Evolutionary conservation across 2,113 vertebrate species (phyloP), one percentile per base, ranked within the genome.

Genomic region (Sander vitreus): DNA sequence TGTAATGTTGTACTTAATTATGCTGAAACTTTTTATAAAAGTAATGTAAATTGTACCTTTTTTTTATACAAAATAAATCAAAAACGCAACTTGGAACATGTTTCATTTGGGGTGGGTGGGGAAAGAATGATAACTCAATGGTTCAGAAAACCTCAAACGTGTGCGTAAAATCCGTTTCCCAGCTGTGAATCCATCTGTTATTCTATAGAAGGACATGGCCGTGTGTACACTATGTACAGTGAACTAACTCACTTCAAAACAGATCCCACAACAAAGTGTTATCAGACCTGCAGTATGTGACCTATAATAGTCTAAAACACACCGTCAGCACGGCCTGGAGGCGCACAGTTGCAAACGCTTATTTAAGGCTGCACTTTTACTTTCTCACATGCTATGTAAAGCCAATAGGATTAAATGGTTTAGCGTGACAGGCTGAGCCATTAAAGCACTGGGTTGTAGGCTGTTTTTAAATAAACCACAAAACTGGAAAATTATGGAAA

Each of bases 21-120:
- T 97, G 96, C 97, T 97, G 95, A 97, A 97, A 99, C 98, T 99
- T 99, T 99, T 99, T 97, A 99, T 99, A 99, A 99, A 99, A 99
- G 98, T 99, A 99, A 97, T 99, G 97, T 99, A 99, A 99, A 97
- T 97, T 96, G 96, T 97, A 97, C 96, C 91, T 95, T 98, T 97
- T 97, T 97, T 43, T 11, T 97, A 97, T 97, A 98, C 96, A 97
- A 96, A 97, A 96, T 99, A 99, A 99, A 99, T 97, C 94, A 96
- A 97, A 97, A 97, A 97, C 96, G 94, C 97, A 96, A 96, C 94
- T 94, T 96, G 96, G 96, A 96, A 86, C 66, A 85, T 89, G 83
- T 91, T 78, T 93, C 83, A 76, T 94, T 94, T 59, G 19, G 68
- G 39, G 39, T 39, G 9, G 39, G 39, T 10, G 9, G 27, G 36